Evolutionary conservation across 2,888 invertebrate genomes (phyloP).

Genomic region (Acronicta alni): DNA sequence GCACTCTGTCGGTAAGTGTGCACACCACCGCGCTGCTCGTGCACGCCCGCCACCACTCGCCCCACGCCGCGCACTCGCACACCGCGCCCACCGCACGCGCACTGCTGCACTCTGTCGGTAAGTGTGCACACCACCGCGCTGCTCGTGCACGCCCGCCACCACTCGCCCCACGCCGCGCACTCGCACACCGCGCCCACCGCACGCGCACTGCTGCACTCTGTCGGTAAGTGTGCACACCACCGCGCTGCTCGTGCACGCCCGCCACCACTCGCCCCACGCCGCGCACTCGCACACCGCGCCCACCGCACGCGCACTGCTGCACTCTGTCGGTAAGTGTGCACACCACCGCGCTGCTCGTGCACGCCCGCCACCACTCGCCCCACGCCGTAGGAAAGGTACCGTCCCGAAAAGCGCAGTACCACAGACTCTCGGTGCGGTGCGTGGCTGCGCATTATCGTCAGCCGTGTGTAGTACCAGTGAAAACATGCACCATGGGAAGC

Average conservation of each 20-base stretch:
- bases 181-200: conserved; percentile 65
- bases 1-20: conserved; percentile 68
- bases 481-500: too few species aligned
- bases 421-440: too few species aligned
- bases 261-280: conserved; percentile 83
- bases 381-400: too few species aligned
- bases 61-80: conserved; percentile 65
- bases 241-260: conserved; percentile 93
- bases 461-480: too few species aligned
- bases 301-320: conserved; percentile 87
- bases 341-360: conserved; percentile 89
- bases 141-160: conserved; percentile 92
- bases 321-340: conserved; percentile 79
- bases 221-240: conserved; percentile 84
- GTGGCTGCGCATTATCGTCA: too few species aligned
- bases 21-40: conserved; percentile 94
- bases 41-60: conserved; percentile 90
- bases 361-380: conserved; percentile 89
- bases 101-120: conserved; percentile 93
- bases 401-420: too few species aligned
- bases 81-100: conserved; percentile 82
- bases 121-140: conserved; percentile 83
- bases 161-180: conserved; percentile 63
- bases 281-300: conserved; percentile 65
- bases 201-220: too few species aligned